Evolutionary conservation across 2,113 vertebrate genomes (phyloP).

Genomic region (Crypturellus undulatus): DNA sequence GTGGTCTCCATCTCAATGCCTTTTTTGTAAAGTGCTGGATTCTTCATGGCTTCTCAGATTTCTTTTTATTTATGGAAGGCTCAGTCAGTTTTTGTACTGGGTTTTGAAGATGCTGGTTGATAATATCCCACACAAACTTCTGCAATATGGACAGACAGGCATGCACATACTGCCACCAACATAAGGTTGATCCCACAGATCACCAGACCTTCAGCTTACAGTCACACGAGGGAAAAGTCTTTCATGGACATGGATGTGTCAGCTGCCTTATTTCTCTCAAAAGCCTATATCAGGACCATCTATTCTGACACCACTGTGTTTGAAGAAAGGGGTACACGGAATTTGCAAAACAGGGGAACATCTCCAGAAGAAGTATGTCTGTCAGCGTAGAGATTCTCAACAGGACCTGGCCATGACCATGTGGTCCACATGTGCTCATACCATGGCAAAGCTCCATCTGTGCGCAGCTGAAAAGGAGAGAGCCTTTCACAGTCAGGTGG

Average conservation of each 20-base stretch:
- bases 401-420: rapidly evolving
- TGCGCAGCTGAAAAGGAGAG: background rate
- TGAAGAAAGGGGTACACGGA: background rate
- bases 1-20: background rate
- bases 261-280: background rate
- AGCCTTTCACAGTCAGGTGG: rapidly evolving
- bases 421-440: rapidly evolving
- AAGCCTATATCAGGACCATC: background rate
- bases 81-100: background rate
- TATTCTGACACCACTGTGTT: rapidly evolving
- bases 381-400: background rate
- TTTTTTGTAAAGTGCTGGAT: background rate
- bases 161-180: rapidly evolving
- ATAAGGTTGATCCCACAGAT: background rate
- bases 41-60: background rate
- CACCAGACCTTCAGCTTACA: background rate
- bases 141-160: background rate
- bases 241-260: background rate
- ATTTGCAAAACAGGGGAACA: background rate
- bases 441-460: background rate
- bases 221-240: background rate
- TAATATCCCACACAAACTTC: background rate
- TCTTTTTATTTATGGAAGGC: background rate
- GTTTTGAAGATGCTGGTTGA: background rate
- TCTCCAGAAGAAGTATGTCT: background rate